Evolutionary conservation across 2,888 invertebrate genomes (phyloP), one percentile per base, ranked within the genome.

Genomic region (Ptychoptera albimana): DNA sequence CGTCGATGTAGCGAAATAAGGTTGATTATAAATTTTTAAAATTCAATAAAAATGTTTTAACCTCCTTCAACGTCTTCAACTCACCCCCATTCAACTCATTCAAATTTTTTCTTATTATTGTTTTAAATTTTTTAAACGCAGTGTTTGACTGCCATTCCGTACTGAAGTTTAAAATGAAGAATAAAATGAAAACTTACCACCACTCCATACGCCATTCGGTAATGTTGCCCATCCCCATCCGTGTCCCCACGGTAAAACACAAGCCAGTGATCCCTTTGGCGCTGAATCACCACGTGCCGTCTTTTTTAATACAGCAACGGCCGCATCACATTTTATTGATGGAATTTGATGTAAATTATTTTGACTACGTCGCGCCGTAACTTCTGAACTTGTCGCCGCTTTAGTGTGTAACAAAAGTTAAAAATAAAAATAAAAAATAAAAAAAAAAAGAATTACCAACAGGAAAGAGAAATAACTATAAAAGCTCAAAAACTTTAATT

Each of bases 201-300:
- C 75, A 53, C 74, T 75, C 75, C 75, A 75, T 2, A 75, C 75
- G 8, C 75, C 75, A 47, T 75, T 76, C 10, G 75, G 75, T 54
- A 76, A 57, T 11, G 75, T 78, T 45, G 78, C 77, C 79, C 79
- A 81, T 2, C 81, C 81, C 79, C 79, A 80, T 39, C 81, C 81
- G 53, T 81, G 80, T 5, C 81, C 81, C 81, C 81, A 82, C 3
- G 50, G 64, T 43, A 64, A 49, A 1, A 55, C 62, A 44, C 63
- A 64, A 16, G 63, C 63, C 44, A 65, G 49, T 16, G 64, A 60
- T 10, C 61, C 64, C 49, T 59, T 63, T 31, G 46, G 36, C 29
- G 37, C 36, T 1, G 64, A 61, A 46, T 64, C 64, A 10, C 61
- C 55, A 48, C 61, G 63, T 15, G 14, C 35, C 8, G 47, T 39